Conservation (phyloP, 2,113 vertebrate genomes). For the Heterochromis multidens region DNA sequence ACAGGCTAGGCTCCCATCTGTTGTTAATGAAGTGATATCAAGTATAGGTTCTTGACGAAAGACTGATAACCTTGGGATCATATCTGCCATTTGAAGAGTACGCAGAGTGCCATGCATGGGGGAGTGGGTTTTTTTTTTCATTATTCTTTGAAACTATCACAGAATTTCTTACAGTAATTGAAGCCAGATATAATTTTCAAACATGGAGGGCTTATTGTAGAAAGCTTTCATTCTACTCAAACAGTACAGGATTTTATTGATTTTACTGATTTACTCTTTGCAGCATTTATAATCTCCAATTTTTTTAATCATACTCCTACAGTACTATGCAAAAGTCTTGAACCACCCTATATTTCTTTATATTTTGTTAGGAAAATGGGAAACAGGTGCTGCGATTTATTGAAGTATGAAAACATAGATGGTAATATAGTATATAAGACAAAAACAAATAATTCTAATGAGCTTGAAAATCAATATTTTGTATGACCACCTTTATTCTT, state of each 20-base stretch:
- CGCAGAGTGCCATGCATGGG: neutral
- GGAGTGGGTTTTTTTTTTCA: neutral
- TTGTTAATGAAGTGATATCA: neutral
- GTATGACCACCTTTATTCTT: too few relatives aligned
- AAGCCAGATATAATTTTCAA: neutral
- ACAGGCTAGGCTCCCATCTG: neutral
- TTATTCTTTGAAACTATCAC: neutral
- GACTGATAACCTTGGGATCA: neutral
- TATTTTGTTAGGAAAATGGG: too few relatives aligned
- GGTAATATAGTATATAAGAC: too few relatives aligned
- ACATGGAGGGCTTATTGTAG: neutral
- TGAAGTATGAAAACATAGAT: too few relatives aligned
- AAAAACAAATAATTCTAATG: too few relatives aligned
- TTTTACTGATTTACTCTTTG: neutral
- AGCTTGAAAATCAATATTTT: too few relatives aligned
- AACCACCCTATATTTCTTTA: neutral
- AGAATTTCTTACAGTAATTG: neutral
- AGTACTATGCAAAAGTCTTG: too few relatives aligned
- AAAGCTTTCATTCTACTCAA: neutral
- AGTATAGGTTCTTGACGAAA: neutral
- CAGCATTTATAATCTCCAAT: neutral
- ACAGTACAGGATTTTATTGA: neutral
- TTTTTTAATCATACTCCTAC: neutral
- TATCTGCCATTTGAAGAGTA: conserved; percentile 4
- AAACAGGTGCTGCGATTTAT: too few relatives aligned